Evolutionary conservation across 2,797 vertebrate species (phyloP), one percentile per base, ranked within the genome.

Genomic region (Coendou prehensilis): DNA sequence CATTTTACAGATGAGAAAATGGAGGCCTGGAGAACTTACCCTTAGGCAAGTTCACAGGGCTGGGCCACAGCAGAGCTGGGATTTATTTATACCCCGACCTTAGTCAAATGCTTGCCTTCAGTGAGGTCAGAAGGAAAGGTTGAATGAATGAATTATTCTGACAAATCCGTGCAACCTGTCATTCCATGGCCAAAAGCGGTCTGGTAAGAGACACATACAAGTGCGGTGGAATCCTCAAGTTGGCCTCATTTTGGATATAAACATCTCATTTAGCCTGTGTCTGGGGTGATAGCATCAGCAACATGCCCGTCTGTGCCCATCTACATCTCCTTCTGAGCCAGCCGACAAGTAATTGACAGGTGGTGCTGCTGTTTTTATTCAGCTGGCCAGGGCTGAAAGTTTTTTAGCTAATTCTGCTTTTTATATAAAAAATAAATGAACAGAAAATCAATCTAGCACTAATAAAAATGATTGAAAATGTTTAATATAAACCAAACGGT

Each of bases 401-500:
- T 97, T 87, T 95, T 92, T 41, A 63, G 78, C 75, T 83, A 89
- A 89, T 97, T 97, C 95, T 87, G 78, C 86, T 95, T 98, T 85
- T 0, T 96, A 71, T 63, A 45, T 79, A 90, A 4, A 97, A 98
- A 79, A 0, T 2, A 97, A 97, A 97, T 71, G 95, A 97, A 93
- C 94, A 98, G 97, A 95, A 98, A 97, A 98, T 98, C 98, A 98
- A 98, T 98, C 93, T 33, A 47, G 47, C 89, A 54, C 92, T 98
- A 98, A 98, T 98, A 98, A 97, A 98, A 98, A 97, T 95, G 97
- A 98, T 97, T 98, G 97, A 97, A 97, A 98, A 98, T 98, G 97
- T 92, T 96, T 98, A 98, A 98, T 97, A 95, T 80, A 97, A 97
- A 91, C n/a, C 59, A 92, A 97, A 94, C 75, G 93, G 92, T 95